A percentile compares a stretch with the other conserved stretches of the same genome.
phyloP scores from a whole-genome alignment of 2,888 invertebrate genomes.

The Lasioglossum leucozonium region DNA sequence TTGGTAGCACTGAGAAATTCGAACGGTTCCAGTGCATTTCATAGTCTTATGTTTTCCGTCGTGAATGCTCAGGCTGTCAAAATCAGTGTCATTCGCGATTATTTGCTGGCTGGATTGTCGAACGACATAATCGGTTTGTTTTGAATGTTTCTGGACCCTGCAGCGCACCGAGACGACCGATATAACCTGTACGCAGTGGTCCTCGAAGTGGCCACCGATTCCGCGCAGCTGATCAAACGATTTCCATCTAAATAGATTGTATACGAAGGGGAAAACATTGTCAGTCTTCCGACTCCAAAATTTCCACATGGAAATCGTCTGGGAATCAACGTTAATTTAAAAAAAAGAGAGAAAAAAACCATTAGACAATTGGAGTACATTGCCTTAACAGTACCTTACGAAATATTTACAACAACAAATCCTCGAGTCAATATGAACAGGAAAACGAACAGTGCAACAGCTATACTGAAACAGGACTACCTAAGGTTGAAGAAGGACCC shows the following conservation, averaged over 20 bases:
- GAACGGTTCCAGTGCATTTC: constrained; percentile 50
- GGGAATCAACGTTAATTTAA: not conserved
- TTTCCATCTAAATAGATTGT: not conserved
- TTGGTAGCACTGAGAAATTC: constrained; percentile 59
- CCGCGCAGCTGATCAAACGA: constrained; percentile 8
- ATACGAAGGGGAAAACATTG: not conserved
- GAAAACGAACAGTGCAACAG: constrained; percentile 89
- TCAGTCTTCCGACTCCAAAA: not conserved
- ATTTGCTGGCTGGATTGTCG: constrained; percentile 12
- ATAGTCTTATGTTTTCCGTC: constrained; percentile 71
- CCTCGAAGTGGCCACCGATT: not conserved
- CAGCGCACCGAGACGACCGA: not conserved
- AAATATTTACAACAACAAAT: not conserved
- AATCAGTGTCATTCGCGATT: constrained; percentile 49
- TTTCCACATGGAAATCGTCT: not conserved
- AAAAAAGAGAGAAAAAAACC: not conserved
- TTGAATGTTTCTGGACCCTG: not conserved
- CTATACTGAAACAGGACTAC: constrained; percentile 97
- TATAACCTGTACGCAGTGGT: constrained; percentile 16
- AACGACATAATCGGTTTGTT: not conserved
- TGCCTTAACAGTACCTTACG: not conserved
- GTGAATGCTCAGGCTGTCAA: constrained; percentile 59
- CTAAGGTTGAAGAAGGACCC: constrained; percentile 97
- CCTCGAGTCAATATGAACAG: constrained; percentile 83
- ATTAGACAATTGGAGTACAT: not conserved